Evolutionary conservation across 2,888 invertebrate species (phyloP).

Genomic region (Metellina segmentata): DNA sequence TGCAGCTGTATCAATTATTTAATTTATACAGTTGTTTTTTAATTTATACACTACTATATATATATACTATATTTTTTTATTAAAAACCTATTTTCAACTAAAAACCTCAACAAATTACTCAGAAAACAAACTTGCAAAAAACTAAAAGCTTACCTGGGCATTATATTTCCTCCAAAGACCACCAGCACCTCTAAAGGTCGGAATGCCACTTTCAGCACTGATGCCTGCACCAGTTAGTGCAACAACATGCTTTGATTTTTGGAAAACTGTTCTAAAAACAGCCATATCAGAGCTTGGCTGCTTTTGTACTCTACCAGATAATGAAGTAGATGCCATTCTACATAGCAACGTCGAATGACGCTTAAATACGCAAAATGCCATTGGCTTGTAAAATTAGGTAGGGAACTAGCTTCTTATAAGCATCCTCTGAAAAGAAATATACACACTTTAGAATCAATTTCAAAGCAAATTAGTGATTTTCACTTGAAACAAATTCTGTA

Average conservation of each 20-base stretch:
- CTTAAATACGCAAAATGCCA: slow-evolving; percentile 69
- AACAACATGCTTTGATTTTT: slow-evolving; percentile 85
- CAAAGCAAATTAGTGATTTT: neutral
- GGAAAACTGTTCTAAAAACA: slow-evolving; percentile 84
- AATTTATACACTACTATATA: too few species aligned
- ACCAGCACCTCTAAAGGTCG: slow-evolving; percentile 91
- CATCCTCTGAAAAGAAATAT: slow-evolving; percentile 54
- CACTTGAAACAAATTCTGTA: too few species aligned
- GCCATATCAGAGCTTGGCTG: slow-evolving; percentile 80
- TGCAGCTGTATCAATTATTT: too few species aligned
- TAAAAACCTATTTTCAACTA: too few species aligned
- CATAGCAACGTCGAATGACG: slow-evolving; percentile 64
- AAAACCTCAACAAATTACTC: too few species aligned
- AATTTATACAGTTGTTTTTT: too few species aligned
- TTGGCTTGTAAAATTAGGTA: slow-evolving; percentile 27
- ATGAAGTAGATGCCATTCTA: slow-evolving; percentile 67
- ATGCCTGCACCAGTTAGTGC: slow-evolving; percentile 90
- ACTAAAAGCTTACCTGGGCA: slow-evolving; percentile 82
- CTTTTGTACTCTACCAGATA: slow-evolving; percentile 63
- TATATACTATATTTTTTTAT: too few species aligned
- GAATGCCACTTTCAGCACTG: slow-evolving; percentile 92
- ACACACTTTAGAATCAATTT: too few species aligned
- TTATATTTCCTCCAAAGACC: slow-evolving; percentile 90
- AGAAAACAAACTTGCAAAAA: too few species aligned
- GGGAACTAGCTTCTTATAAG: slow-evolving; percentile 58